These are phyloP conservation scores for Perizoma affinitatum DNA, from an alignment of 2,888 invertebrate species.

Conservation along the genomic window DNA sequence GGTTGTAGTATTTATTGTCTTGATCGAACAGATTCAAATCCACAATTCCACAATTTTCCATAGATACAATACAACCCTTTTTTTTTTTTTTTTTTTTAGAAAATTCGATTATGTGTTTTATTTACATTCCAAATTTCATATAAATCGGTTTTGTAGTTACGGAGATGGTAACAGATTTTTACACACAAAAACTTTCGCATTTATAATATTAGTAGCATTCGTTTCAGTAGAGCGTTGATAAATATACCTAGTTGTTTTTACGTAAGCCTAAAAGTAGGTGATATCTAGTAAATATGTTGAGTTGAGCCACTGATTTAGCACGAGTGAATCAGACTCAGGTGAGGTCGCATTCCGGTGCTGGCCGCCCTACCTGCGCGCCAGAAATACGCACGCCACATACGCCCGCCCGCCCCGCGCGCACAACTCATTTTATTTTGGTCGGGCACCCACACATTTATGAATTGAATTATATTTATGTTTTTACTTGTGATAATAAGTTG, in stretches of 20 bases:
- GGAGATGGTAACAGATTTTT: no score
- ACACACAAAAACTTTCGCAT: no score
- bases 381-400: constrained; percentile 75
- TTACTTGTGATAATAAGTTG: constrained; percentile 37
- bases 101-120: neutral
- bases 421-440: constrained; percentile 43
- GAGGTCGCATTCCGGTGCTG: constrained; percentile 79
- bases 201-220: no score
- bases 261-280: constrained; percentile 55
- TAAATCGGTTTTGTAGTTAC: no score
- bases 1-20: no score
- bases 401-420: constrained; percentile 52
- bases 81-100: no score
- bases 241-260: constrained; percentile 28
- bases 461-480: constrained; percentile 54
- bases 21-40: no score
- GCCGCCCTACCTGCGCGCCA: constrained; percentile 78
- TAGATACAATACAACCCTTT: no score
- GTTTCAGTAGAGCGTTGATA: constrained; percentile 6
- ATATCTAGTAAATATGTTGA: constrained; percentile 69
- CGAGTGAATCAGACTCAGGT: constrained; percentile 81
- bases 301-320: constrained; percentile 72
- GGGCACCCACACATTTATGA: constrained; percentile 45
- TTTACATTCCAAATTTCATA: no score
- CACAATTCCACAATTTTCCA: no score